Percentiles rank a stretch among this genome's conserved stretches.
These are phyloP conservation scores for Myotis myotis DNA, from an alignment of 2,797 vertebrate genomes.

Conservation along the genomic window DNA sequence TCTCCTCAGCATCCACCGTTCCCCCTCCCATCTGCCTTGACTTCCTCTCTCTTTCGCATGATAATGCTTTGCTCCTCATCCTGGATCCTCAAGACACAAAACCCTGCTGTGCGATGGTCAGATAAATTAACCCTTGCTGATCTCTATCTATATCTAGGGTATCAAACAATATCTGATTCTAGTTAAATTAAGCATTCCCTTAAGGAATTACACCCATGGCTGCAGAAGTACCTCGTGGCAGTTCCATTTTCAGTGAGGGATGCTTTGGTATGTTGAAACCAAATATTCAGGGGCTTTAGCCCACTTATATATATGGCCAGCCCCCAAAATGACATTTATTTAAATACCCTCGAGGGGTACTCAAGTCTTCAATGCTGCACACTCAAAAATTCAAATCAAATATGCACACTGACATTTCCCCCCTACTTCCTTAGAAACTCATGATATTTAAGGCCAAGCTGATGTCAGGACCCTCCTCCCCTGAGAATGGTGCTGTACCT, in stretches of 20 bases:
- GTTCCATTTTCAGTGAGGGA: neutral
- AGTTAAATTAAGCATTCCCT: slow-evolving; percentile 24
- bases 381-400: slow-evolving; percentile 9
- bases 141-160: neutral
- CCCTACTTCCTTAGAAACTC: neutral
- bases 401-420: neutral
- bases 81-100: neutral
- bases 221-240: neutral
- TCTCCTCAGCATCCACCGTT: neutral
- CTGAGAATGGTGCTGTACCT: neutral
- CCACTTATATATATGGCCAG: neutral
- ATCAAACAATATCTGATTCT: neutral
- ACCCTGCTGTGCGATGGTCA: neutral
- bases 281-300: neutral
- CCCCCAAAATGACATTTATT: slow-evolving; percentile 43
- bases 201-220: neutral
- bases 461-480: neutral
- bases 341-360: neutral
- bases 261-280: neutral
- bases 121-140: neutral
- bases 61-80: neutral
- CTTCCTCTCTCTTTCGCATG: neutral
- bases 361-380: neutral
- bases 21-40: neutral
- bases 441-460: slow-evolving; percentile 37